A percentile compares a stretch with the other conserved stretches of the same genome.
Conservation (phyloP, 2,888 invertebrate species). For the Melanotus villosus region DNA sequence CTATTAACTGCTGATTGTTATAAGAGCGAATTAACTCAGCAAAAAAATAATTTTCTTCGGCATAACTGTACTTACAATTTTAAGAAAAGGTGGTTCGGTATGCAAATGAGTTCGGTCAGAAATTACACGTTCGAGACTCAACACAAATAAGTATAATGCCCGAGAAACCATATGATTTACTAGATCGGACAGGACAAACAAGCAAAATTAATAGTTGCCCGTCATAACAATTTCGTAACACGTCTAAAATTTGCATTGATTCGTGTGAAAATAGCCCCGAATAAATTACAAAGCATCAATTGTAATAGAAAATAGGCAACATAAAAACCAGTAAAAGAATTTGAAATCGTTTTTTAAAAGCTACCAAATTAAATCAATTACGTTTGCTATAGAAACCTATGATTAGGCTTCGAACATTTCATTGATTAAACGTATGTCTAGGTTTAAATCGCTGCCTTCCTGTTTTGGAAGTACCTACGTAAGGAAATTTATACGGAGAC, state of each 20-base stretch:
- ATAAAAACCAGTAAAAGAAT: not conserved
- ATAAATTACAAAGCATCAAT: not conserved
- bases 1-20: too few species aligned
- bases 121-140: slow-evolving; percentile 28
- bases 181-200: not conserved
- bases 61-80: not conserved
- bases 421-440: slow-evolving; percentile 42
- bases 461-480: slow-evolving; percentile 19
- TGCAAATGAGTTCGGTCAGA: slow-evolving; percentile 22
- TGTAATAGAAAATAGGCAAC: too few species aligned
- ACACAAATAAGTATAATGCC: slow-evolving; percentile 5
- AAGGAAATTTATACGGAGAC: slow-evolving; percentile 19
- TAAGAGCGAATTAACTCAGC: too few species aligned
- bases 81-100: not conserved
- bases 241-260: slow-evolving; percentile 1
- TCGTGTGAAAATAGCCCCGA: slow-evolving; percentile 12
- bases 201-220: slow-evolving; percentile 13
- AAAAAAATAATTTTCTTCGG: not conserved
- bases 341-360: slow-evolving; percentile 23
- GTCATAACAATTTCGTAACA: not conserved
- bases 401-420: slow-evolving; percentile 32
- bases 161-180: slow-evolving; percentile 15
- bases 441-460: slow-evolving; percentile 41
- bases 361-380: slow-evolving; percentile 37
- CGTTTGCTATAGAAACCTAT: slow-evolving; percentile 28